Base-by-base conservation (phyloP, 2,113 vertebrate genomes). In the Monopterus albus region DNA sequence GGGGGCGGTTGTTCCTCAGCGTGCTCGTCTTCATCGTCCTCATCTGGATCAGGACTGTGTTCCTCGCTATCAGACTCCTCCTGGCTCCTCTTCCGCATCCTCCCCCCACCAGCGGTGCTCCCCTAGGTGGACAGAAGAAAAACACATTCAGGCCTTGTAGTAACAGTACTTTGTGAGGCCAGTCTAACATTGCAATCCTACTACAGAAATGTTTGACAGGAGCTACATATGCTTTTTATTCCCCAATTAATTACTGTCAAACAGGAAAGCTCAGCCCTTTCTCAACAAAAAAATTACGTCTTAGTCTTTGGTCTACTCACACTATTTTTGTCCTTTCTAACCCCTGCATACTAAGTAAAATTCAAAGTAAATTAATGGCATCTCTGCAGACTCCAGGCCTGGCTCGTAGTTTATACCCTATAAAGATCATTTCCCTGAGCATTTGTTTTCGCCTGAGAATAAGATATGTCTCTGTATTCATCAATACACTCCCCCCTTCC, bases 1-100 rank as follows among this genome's bases (percentile, higher is more conserved):
- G 90, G 85, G 47, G 93, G 94, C 1, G 95, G 96, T 23, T 94
- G 86, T 8, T 92, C 78, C 82, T 78, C 91, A 4, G 93, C 78
- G 21, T 96, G 92, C 65, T 89, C 70, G 12, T 94, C 93, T 83
- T 93, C 91, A 1, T 92, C 87, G 1, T 92, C 89, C 18, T 91
- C 88, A 23, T 90, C 88, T 3, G 79, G 71, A 57, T 81, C 82
- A 1, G 71, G 42, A 4, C 79, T 62, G 56, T 92, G 87, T 51
- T 86, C 86, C 35, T 88, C 89, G 29, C 90, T 87, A 85, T 91
- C 94, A 2, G 89, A 86, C 43, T 38, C 92, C 49, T 39, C 92
- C 23, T 63, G 12, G 68, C 85, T 94, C 91, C 85, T 96, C 78
- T 75, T 40, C 7, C 7, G 57, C 15, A 66, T 90, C 72, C 83